Base-by-base conservation (phyloP, 2,888 invertebrate genomes). In the Tanypteryx hageni region DNA sequence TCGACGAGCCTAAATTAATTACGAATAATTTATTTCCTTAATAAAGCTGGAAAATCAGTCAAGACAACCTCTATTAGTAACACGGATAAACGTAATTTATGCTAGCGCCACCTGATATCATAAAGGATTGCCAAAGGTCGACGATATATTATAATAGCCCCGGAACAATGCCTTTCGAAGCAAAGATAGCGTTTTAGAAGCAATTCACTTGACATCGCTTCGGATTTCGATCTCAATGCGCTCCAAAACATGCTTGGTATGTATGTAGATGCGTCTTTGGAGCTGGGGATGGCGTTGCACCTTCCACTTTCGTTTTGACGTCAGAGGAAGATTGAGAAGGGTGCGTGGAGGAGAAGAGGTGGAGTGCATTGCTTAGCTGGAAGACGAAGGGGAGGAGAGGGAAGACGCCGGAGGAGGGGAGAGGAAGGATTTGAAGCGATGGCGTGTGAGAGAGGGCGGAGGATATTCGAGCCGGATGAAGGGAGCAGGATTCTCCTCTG, bases 241-340 rank as follows among this genome's bases (percentile, higher is more conserved):
- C 44, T 44, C 3, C 44, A 44, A 44, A 44, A 5, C 44, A 44
- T 44, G n/a, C 18, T 18, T 27, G 76, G 76, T 27, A 76, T 76
- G 76, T 27, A 76, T 76, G 76, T 27, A 76, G 76, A 76, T 27
- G 76, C 76, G 76, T 76, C 76, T 76, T 76, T 76, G 5, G 44
- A 1, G 44, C 5, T 5, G 44, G 44, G 44, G 44, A 44, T 44
- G 13, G 76, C 27, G 76, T 22, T 76, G 76, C 76, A 76, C 76
- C 22, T 76, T 22, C 68, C 22, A 68, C 68, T 68, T n/a, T n/a
- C 44, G 5, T 5, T 44, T 68, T 68, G 68, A 68, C 13, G 68
- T n/a, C 0, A 68, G 10, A 22, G n/a, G n/a, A 22, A 22, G n/a
- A 10, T n/a, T 0, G n/a, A 7, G 68, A 22, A 5, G 5, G 44